Base-by-base conservation (phyloP, 2,797 vertebrate species). In the Schizopygopsis pylzovi region DNA sequence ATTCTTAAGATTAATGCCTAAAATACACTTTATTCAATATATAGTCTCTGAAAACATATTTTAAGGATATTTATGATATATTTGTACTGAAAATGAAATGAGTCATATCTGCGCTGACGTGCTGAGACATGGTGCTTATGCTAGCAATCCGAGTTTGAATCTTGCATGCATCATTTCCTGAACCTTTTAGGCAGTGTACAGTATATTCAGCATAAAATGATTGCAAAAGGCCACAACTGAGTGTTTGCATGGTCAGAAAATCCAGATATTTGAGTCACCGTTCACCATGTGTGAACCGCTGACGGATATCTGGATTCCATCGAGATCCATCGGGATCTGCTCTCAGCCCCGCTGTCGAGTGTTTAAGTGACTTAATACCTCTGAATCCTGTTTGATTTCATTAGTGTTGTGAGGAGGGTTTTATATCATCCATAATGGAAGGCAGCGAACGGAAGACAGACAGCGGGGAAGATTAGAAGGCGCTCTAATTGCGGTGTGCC, bases 401-500 rank as follows among this genome's bases (percentile, higher is more conserved):
- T 94, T 94, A 94, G 92, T 91, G 88, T 93, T 90, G 85, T 91
- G 89, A 92, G 86, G 79, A 33, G 76, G 78, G 81, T 71, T 90
- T 93, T 92, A 85, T 85, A 81, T 85, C 84, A 85, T 89, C 90
- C 93, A 90, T 28, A 85, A 90, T 79, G 86, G 84, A 87, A 89
- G 89, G 87, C 84, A 84, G 88, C 86, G 89, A 91, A 89, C 79
- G 88, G 89, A 89, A 93, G 85, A 82, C 87, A 93, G 91, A 95
- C 96, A 95, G 92, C 91, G 92, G 90, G 85, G 90, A 90, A 94
- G 91, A 94, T 95, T 93, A 93, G 92, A 94, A 92, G 88, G 92
- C 88, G 90, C 95, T 96, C 93, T 97, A 97, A 97, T 97, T 97
- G 94, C 92, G 94, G 93, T 92, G 92, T 95, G 95, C 94, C 97